Conservation (phyloP, 2,797 vertebrate genomes). For the Cossypha polioptera region DNA sequence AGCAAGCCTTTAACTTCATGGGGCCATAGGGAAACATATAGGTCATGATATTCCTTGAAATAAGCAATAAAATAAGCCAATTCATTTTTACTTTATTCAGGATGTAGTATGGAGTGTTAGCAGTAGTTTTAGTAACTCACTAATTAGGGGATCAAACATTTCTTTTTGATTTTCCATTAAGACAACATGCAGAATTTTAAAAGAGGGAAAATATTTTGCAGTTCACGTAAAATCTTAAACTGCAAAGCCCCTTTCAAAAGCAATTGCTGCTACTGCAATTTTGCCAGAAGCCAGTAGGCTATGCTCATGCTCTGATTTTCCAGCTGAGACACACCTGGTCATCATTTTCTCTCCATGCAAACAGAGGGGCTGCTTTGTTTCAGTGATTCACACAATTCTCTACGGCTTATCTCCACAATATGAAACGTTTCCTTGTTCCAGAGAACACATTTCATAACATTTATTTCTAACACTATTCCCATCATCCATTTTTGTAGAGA, state of each 20-base stretch:
- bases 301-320: slow-evolving; percentile 65
- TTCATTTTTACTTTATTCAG: not conserved
- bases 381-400: not conserved
- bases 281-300: slow-evolving; percentile 61
- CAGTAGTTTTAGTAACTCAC: not conserved
- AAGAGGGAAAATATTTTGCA: not conserved
- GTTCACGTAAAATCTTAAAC: not conserved
- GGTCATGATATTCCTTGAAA: not conserved
- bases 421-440: not conserved
- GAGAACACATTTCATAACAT: not conserved
- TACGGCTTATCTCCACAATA: not conserved
- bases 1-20: not conserved
- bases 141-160: not conserved
- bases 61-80: not conserved
- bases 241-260: not conserved
- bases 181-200: not conserved
- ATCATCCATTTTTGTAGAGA: not conserved
- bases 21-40: not conserved
- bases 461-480: slow-evolving; percentile 19
- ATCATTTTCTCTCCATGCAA: not conserved
- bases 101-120: not conserved
- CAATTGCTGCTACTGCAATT: slow-evolving; percentile 17
- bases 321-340: slow-evolving; percentile 14
- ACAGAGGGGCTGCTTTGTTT: not conserved
- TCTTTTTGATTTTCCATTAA: not conserved